Base-by-base conservation (phyloP, 2,797 vertebrate species). In the Gouania willdenowi region DNA sequence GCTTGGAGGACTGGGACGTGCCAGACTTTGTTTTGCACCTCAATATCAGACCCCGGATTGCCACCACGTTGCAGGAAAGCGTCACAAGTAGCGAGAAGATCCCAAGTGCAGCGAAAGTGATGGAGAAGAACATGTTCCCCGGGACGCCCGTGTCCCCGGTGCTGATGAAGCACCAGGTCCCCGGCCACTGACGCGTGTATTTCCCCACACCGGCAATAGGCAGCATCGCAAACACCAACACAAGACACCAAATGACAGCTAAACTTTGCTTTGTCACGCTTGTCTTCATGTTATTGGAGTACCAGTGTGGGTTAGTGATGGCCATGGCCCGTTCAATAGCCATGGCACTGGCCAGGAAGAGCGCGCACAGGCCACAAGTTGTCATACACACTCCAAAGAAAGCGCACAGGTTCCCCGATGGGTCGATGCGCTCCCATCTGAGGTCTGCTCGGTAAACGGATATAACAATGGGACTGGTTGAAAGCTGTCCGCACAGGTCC, bases 311-410 rank as follows among this genome's bases (percentile, higher is more conserved):
- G 1, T 90, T 88, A 0, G 92, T 92, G 68, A 94, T 94, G 59
- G 95, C 95, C 77, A 94, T 74, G 3, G 91, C 87, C 41, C 96
- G 77, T 63, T 98, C 96, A 4, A 90, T 79, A 0, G 96, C 96
- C 96, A 99, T 98, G 40, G 90, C 91, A 23, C 93, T 94, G 62
- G 94, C 92, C 33, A 94, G 79, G 60, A 98, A 91, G 16, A 98
- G 93, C 2, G 96, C 90, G 58, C 91, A 96, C 16, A 99, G 86
- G 2, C 96, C 96, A 13, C 95, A 98, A 16, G 89, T 88, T 1
- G 94, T 97, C 96, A 99, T 98, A 63, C 89, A 90, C 29, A 96
- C 82, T 0, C 96, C 96, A 7, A 99, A 98, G 72, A 95, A 98
- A 12, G 84, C 41, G 75, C 96, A 99, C 48, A 99, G 65, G 5